Evolutionary conservation across 2,113 vertebrate genomes (phyloP), one percentile per base, ranked within the genome.

Genomic region (Chaenogobius annularis): DNA sequence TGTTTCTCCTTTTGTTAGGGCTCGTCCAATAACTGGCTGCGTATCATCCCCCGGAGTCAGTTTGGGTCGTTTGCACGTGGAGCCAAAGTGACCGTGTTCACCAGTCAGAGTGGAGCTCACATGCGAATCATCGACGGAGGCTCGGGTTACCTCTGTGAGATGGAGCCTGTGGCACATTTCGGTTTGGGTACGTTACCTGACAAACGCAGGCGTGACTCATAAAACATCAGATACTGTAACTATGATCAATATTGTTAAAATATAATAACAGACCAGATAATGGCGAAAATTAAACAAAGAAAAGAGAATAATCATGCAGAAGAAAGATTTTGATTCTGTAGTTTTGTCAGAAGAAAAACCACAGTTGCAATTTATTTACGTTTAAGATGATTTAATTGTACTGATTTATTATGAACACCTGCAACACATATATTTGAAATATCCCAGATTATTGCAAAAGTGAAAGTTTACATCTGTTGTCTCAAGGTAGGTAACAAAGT

Each of bases 121-220:
- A 94, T 94, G 19, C 94, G 94, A 77, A 94, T 97, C 91, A 96
- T 98, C 0, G 96, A 98, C 0, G 95, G 96, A 0, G 96, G 96
- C 10, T 98, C 96, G 0, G 96, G 96, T 0, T 97, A 99, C 70
- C 93, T 97, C 52, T 99, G 97, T 0, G 93, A 98, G 90, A 98
- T 98, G 96, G 96, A 98, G 78, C 96, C 97, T 0, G 96, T 98
- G 37, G 96, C 96, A 0, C 96, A 98, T 83, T 98, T 99, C 0
- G 96, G 96, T 73, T 90, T 98, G 79, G 96, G 97, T 98, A 70
- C 63, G 15, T 50, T n/a, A 20, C 35, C 17, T n/a, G 9, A 63
- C 15, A 19, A 22, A 22, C 11, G 22, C 10, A 22, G 23, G 22
- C 50, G 20, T 10, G 22, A 14, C 20, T 26, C 22, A 56, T 6